Evolutionary conservation across 2,113 vertebrate species (phyloP), one percentile per base, ranked within the genome.

Genomic region (Tragulus kanchil): DNA sequence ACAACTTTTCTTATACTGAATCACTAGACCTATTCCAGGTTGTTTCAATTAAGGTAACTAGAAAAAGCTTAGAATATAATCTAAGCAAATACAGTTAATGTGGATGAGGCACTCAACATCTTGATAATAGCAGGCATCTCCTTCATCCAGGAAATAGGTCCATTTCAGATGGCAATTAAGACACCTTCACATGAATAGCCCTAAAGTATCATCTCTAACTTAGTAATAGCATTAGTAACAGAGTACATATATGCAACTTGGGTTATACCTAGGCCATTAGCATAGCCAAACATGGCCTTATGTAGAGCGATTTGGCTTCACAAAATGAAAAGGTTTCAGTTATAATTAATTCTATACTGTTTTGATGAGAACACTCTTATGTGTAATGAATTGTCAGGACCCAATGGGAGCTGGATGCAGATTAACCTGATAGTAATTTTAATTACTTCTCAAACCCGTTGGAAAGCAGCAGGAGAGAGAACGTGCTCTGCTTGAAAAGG

Each of bases 301-400:
- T 3, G 0, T 0, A 2, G 52, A 71, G 61, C 4, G 25, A 0
- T 71, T 73, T 12, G 5, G 28, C n/a, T 61, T 62, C 52, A 10
- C 56, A 48, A 16, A 65, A 52, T 14, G 79, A 17, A 25, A 82
- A 7, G 3, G 75, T 73, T 52, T 42, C 59, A n/a, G 67, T 59
- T 93, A 50, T 97, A 92, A 96, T 98, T 97, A 84, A 94, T 67
- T 0, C 16, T 85, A 94, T 89, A 67, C 96, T 64, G 23, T 75
- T 95, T 92, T 62, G 85, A 54, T 71, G 93, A 69, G 59, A 89
- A 85, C 42, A 3, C 9, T 16, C 4, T 6, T 0, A 17, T 5
- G 62, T 79, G 88, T 95, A 65, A 96, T 93, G 75, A 95, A 93
- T 26, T 62, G 1, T 17, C 25, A 48, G 25, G 83, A 8, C 95